Base-by-base conservation (phyloP, 2,113 vertebrate species). In the Ceyx cyanopectus region DNA sequence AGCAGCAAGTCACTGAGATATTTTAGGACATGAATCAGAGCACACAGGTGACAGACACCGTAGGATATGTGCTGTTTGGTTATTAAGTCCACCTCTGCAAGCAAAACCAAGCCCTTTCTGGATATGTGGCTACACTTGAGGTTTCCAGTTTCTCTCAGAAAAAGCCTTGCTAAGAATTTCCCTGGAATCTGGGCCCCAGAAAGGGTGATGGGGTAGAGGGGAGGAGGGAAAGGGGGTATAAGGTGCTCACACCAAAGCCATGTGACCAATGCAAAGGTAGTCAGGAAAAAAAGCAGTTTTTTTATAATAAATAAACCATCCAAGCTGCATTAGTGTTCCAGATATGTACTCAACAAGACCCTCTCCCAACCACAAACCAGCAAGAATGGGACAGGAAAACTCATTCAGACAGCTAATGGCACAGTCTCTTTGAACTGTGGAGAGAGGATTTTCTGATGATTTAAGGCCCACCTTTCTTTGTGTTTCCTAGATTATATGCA, bases 291-390 rank as follows among this genome's bases (percentile, higher is more conserved):
- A 89, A 85, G 81, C 93, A 96, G 91, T 86, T 96, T 80, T 95
- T 95, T 95, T 83, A 93, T 94, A 95, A 91, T 91, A 89, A 96
- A 95, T 82, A 76, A 96, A 92, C 85, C 85, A 89, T 90, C 92
- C 94, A 94, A 94, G 93, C 92, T 96, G 92, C 76, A 94, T 96
- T 97, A 98, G 97, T 97, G 97, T 98, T 97, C 93, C 73, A 53
- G 81, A 94, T 90, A 87, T 90, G 93, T 94, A 93, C 54, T 90
- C 89, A 90, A 90, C 81, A 92, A 85, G 89, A 95, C 78, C 94
- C 96, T 92, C 94, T 96, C 94, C 89, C 81, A 87, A 76, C 90
- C 68, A 97, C 91, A 97, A 96, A 95, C 88, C 93, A 94, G 83
- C 96, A 95, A 96, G 85, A 96, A 92, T 76, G 73, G 94, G 92